Evolutionary conservation across 2,888 invertebrate species (phyloP), one percentile per base, ranked within the genome.

Genomic region (Drosophila subsilvestris): DNA sequence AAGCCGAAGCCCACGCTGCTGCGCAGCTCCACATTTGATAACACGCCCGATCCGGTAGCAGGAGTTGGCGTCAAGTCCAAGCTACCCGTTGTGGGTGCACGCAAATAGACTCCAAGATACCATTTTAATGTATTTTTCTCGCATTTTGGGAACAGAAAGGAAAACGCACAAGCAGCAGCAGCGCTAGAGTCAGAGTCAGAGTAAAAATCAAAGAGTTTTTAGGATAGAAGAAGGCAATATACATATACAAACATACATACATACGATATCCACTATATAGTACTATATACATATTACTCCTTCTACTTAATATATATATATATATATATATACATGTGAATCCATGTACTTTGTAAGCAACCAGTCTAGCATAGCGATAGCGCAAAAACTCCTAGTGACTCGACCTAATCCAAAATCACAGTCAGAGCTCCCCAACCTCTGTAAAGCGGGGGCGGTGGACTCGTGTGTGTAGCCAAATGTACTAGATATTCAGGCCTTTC

Each of bases 11-110:
- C 79, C 8, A 75, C 84, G 63, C 74, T 91, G n/a, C 76, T 89
- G 67, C 90, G 92, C 32, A 91, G 92, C 70, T 90, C 92, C 37
- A 91, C 92, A n/a, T 91, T 92, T 60, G 91, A 91, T 66, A 91
- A 90, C 47, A 84, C 89, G 32, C 89, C 91, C 14, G 71, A 53
- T 10, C 20, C 68, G 29, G 43, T 62, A 17, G 75, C 56, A 6
- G 37, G 48, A 14, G 44, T 17, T 10, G 22, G 20, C 9, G 50
- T 37, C 49, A 78, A 74, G 17, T 83, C 84, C 5, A 71, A 75
- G 43, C 69, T 88, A 53, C 88, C 88, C n/a, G 60, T 88, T n/a
- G 84, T 75, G 18, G 86, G 84, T 7, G 56, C 43, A 1, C 80
- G 83, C 18, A 83, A 84, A 59, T 88, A 75, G 37, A n/a, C n/a